Evolutionary conservation across 2,888 invertebrate genomes (phyloP).

Genomic region (Cephus pulcher): DNA sequence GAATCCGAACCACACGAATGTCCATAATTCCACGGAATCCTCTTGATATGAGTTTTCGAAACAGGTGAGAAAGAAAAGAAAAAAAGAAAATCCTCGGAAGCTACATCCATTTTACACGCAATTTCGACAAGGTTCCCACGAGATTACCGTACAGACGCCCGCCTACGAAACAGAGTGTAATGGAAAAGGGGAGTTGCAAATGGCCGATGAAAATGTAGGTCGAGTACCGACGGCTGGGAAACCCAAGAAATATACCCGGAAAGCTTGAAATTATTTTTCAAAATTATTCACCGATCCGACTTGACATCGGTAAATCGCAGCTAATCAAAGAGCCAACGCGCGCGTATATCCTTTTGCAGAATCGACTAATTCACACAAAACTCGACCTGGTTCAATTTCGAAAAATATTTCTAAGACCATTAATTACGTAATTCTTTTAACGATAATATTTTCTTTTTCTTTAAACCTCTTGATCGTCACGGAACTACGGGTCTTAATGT

Average conservation of each 20-base stretch:
- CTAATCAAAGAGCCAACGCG: neutral
- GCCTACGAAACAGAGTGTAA: neutral
- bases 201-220: neutral
- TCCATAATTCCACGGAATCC: too few species aligned
- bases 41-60: neutral
- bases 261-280: neutral
- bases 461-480: neutral
- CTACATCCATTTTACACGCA: constrained; percentile 11
- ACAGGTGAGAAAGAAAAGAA: neutral
- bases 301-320: neutral
- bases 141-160: neutral
- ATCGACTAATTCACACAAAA: neutral
- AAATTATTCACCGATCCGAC: neutral
- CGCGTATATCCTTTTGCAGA: neutral
- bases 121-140: constrained; percentile 1
- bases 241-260: neutral
- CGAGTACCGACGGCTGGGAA: neutral
- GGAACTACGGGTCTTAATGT: neutral
- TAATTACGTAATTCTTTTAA: too few species aligned
- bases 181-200: neutral
- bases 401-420: neutral
- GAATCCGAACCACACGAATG: neutral
- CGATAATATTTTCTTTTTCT: neutral
- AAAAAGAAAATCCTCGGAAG: constrained; percentile 1
- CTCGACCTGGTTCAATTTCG: neutral